Evolutionary conservation across 2,888 invertebrate species (phyloP).

Genomic region (Cordylochernes scorpioides): DNA sequence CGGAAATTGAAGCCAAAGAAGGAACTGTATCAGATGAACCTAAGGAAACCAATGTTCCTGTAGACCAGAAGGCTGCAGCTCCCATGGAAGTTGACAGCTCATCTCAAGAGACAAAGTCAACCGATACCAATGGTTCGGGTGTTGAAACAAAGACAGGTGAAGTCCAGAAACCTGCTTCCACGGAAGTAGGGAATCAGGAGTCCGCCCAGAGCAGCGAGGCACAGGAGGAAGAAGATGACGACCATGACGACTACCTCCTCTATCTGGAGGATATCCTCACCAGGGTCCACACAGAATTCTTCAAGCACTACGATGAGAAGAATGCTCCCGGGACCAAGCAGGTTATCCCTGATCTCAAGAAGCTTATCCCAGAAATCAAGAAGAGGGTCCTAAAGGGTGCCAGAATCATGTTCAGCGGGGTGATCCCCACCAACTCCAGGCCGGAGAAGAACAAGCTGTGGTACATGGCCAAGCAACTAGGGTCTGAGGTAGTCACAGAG

Average conservation of each 20-base stretch:
- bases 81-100: background rate
- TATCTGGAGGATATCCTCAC: conserved; percentile 71
- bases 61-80: background rate
- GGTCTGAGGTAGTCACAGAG: conserved; percentile 32
- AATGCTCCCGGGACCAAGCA: conserved; percentile 25
- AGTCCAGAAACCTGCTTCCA: too few species aligned
- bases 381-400: conserved; percentile 47
- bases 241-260: conserved; percentile 53
- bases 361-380: conserved; percentile 57
- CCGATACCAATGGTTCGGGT: background rate
- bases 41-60: too few species aligned
- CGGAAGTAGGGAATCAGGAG: too few species aligned
- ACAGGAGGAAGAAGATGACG: conserved; percentile 52
- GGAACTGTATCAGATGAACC: too few species aligned
- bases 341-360: conserved; percentile 22
- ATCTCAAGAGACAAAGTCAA: background rate
- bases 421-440: conserved; percentile 65
- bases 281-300: conserved; percentile 51
- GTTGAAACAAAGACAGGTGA: too few species aligned
- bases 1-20: too few species aligned
- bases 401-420: conserved; percentile 67
- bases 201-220: too few species aligned
- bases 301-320: conserved; percentile 35
- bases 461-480: conserved; percentile 52
- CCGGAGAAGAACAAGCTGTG: conserved; percentile 58